Conservation (phyloP, 2,113 vertebrate genomes). For the Entomyzon cyanotis region DNA sequence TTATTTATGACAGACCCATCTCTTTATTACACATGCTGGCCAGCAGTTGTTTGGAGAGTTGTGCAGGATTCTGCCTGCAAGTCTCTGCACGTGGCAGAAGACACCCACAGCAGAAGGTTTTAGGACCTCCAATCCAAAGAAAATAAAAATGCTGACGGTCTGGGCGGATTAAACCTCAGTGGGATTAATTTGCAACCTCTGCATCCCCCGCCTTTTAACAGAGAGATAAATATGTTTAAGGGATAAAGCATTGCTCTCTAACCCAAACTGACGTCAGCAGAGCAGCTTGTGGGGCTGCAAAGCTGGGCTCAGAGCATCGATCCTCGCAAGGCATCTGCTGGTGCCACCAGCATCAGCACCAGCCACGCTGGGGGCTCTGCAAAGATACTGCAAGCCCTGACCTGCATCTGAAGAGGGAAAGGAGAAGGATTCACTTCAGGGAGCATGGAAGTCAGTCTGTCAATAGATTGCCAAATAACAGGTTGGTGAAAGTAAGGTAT, state of each 20-base stretch:
- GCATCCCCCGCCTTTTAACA: neutral
- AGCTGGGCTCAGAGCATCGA: neutral
- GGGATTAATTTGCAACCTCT: conserved; percentile 17
- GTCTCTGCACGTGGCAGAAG: neutral
- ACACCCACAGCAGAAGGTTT: neutral
- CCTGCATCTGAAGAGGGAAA: neutral
- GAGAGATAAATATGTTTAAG: neutral
- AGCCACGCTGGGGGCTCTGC: neutral
- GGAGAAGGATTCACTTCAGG: neutral
- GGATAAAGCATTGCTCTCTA: neutral
- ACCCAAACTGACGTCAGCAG: neutral
- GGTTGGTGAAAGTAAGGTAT: neutral
- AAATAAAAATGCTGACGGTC: neutral
- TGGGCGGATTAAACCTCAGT: neutral
- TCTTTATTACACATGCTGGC: neutral
- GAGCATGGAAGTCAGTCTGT: neutral
- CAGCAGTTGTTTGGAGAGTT: neutral
- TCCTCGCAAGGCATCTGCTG: neutral
- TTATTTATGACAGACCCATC: neutral
- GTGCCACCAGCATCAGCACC: neutral
- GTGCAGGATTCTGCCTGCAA: neutral
- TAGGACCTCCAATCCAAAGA: neutral
- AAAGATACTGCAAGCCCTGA: neutral
- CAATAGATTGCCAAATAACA: neutral
- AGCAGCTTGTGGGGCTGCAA: neutral